Conservation (phyloP, 2,113 vertebrate genomes). For the Kryptolebias marmoratus region DNA sequence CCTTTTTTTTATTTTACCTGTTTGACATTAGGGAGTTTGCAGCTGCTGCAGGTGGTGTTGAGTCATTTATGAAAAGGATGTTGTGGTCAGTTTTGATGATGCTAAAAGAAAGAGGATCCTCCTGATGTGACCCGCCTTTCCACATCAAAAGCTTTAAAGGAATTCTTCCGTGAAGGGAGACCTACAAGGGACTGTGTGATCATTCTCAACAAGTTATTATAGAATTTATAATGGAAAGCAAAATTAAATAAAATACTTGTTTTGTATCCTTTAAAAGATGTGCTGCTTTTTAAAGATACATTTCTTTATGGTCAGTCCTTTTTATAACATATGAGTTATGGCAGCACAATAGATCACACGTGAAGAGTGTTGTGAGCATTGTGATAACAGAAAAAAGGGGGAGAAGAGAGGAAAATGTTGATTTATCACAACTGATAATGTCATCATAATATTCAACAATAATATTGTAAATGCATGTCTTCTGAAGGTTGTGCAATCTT, state of each 20-base stretch:
- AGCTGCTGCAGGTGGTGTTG: neutral
- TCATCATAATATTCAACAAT: too few species aligned
- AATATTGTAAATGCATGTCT: too few species aligned
- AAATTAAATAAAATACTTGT: neutral
- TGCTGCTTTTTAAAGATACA: neutral
- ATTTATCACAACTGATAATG: too few species aligned
- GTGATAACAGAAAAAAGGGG: too few species aligned
- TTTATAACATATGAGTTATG: too few species aligned
- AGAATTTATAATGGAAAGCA: neutral
- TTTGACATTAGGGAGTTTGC: neutral
- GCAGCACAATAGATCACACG: too few species aligned
- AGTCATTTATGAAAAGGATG: conserved; percentile 10
- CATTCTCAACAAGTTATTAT: neutral
- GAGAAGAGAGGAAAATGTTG: too few species aligned
- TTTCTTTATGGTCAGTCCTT: too few species aligned
- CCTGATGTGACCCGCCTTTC: conserved; percentile 12
- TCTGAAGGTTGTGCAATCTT: too few species aligned
- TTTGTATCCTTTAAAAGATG: neutral
- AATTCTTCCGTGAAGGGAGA: conserved; percentile 12
- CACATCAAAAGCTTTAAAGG: conserved; percentile 17
- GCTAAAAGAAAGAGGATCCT: neutral
- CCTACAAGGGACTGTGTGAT: neutral
- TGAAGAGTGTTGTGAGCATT: too few species aligned
- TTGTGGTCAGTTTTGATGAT: conserved; percentile 11
- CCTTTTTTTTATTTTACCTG: neutral